These are phyloP conservation scores for Myrmophylax atrothorax DNA, from an alignment of 2,113 vertebrate species.

Conservation along the genomic window DNA sequence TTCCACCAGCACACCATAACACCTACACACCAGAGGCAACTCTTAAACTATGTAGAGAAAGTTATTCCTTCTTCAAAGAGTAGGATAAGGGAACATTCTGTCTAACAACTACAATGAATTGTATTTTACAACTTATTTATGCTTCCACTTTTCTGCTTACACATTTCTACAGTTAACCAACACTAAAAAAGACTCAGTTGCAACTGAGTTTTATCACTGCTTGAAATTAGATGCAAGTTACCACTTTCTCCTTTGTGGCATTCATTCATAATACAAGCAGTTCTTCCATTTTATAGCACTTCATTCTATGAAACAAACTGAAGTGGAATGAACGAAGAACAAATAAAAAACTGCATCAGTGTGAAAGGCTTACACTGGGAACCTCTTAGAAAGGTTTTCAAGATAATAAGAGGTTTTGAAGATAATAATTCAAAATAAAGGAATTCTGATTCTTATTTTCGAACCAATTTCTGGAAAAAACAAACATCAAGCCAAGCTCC, in stretches of 20 bases:
- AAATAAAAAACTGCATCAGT: neutral
- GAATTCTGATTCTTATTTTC: neutral
- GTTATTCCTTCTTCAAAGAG: neutral
- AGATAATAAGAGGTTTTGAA: neutral
- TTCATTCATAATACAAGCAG: neutral
- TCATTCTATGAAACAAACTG: neutral
- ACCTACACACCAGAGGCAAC: neutral
- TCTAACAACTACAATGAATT: neutral
- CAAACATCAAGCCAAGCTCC: neutral
- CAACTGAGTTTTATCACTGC: neutral
- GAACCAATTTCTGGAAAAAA: neutral
- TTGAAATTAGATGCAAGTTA: neutral
- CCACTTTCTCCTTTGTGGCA: neutral
- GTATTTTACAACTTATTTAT: neutral
- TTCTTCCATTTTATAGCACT: neutral
- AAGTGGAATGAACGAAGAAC: neutral
- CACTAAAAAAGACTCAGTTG: neutral
- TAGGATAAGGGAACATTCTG: neutral
- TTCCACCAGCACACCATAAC: neutral
- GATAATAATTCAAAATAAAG: neutral
- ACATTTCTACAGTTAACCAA: neutral
- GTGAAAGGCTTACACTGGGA: neutral
- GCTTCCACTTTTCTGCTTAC: neutral
- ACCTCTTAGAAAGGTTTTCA: neutral
- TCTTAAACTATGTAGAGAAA: fast-evolving